Percentiles rank a stretch among this genome's conserved stretches.
phyloP scores from a whole-genome alignment of 2,113 vertebrate genomes.

The Cephalopholis sonnerati region DNA sequence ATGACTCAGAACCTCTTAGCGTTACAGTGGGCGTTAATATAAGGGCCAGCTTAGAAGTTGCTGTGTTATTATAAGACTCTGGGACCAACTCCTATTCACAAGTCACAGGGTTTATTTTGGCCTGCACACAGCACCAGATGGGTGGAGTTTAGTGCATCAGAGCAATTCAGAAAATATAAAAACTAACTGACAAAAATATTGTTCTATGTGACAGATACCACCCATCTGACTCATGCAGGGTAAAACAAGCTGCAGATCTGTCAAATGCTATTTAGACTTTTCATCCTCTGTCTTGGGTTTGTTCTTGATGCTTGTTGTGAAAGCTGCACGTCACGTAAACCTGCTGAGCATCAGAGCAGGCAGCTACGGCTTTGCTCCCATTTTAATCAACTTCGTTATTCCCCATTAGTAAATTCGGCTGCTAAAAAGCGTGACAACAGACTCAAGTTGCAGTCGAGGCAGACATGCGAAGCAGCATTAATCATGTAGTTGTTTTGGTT shows the following conservation, averaged over 20 bases:
- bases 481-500: slow-evolving; percentile 74
- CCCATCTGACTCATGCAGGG: not conserved
- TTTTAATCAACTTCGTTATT: slow-evolving; percentile 30
- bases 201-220: slow-evolving; percentile 13
- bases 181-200: slow-evolving; percentile 5
- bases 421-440: not conserved
- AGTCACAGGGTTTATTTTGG: slow-evolving; percentile 46
- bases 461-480: slow-evolving; percentile 63
- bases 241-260: slow-evolving; percentile 7
- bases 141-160: slow-evolving; percentile 35
- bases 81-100: slow-evolving; percentile 22
- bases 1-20: slow-evolving; percentile 24
- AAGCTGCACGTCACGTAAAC: slow-evolving; percentile 28
- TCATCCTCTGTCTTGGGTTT: not conserved
- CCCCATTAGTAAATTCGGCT: slow-evolving; percentile 30
- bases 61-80: slow-evolving; percentile 40
- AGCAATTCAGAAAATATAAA: slow-evolving; percentile 10
- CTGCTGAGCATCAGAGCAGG: not conserved
- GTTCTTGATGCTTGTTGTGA: slow-evolving; percentile 16
- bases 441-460: slow-evolving; percentile 26
- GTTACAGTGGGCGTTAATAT: slow-evolving; percentile 34
- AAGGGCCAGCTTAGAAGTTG: slow-evolving; percentile 20
- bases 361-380: not conserved
- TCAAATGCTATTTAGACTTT: slow-evolving; percentile 5
- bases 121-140: slow-evolving; percentile 14